Evolutionary conservation across 1,140 invertebrate genomes (phyloP).

Genomic region (Mya arenaria): DNA sequence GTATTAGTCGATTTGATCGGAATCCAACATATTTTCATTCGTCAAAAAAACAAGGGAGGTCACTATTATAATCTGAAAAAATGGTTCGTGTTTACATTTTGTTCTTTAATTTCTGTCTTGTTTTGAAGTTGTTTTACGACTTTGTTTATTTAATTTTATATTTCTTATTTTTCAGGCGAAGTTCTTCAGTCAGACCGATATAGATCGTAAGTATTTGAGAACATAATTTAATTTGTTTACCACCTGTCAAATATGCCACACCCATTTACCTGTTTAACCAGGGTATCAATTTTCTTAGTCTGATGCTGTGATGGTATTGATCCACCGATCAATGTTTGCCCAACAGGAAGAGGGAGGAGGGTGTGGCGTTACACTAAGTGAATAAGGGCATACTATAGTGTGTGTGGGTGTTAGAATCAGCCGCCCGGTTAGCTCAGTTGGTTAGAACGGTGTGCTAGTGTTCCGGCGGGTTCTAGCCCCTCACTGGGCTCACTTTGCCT

Average conservation of each 20-base stretch:
- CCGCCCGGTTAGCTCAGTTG: too few relatives aligned
- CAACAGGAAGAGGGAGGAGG: background rate
- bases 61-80: too few relatives aligned
- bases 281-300: background rate
- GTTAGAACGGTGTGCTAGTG: too few relatives aligned
- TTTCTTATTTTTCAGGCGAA: conserved; percentile 78
- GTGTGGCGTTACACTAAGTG: background rate
- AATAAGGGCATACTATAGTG: background rate
- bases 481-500: too few relatives aligned
- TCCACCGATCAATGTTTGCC: background rate
- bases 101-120: background rate
- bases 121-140: background rate
- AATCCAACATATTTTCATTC: too few relatives aligned
- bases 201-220: conserved; percentile 80
- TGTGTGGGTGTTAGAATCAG: too few relatives aligned
- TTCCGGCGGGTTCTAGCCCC: too few relatives aligned
- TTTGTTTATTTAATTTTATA: background rate
- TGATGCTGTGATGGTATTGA: background rate
- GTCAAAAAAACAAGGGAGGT: too few relatives aligned
- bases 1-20: too few relatives aligned
- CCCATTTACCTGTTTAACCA: background rate
- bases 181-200: conserved; percentile 82
- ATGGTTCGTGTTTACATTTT: too few relatives aligned
- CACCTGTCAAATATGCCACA: background rate
- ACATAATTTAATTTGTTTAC: background rate